phyloP scores from a whole-genome alignment of 1,140 invertebrate genomes.

The Pissodes strobi region DNA sequence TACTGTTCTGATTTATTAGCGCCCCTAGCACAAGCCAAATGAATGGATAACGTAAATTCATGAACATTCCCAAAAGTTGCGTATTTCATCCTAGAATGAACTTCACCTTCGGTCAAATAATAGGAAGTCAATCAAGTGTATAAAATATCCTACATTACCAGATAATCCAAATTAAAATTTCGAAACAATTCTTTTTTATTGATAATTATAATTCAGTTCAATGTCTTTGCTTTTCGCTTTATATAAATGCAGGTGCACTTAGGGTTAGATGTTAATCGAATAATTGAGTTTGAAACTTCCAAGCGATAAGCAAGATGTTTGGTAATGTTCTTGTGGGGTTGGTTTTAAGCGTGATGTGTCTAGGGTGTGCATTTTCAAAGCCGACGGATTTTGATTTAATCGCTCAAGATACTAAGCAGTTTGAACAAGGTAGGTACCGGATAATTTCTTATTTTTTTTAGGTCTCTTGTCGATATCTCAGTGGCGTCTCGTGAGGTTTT shows the following conservation, averaged over 20 bases:
- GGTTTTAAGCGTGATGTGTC: neutral
- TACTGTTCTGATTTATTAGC: too few relatives aligned
- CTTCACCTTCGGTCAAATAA: conserved; percentile 8
- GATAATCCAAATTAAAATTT: conserved; percentile 6
- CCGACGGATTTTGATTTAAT: conserved; percentile 19
- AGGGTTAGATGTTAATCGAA: neutral
- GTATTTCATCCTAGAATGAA: conserved; percentile 7
- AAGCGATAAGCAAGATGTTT: neutral
- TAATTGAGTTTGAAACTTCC: neutral
- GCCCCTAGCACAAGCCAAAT: too few relatives aligned
- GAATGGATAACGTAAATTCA: too few relatives aligned
- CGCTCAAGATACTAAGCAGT: conserved; percentile 12
- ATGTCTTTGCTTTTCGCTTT: conserved; percentile 16
- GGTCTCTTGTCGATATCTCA: too few relatives aligned
- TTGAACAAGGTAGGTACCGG: conserved; percentile 15
- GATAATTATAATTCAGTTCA: conserved; percentile 29
- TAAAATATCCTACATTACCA: conserved; percentile 18
- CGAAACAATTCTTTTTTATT: conserved; percentile 7
- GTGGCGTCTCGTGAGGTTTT: too few relatives aligned
- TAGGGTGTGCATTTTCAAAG: conserved; percentile 1
- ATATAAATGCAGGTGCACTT: conserved; percentile 7
- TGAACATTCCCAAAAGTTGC: too few relatives aligned
- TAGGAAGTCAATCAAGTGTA: conserved; percentile 15
- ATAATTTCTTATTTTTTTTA: too few relatives aligned
- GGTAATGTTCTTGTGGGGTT: neutral